Evolutionary conservation across 2,888 invertebrate species (phyloP), one percentile per base, ranked within the genome.

Genomic region (Exocentrus adspersus): DNA sequence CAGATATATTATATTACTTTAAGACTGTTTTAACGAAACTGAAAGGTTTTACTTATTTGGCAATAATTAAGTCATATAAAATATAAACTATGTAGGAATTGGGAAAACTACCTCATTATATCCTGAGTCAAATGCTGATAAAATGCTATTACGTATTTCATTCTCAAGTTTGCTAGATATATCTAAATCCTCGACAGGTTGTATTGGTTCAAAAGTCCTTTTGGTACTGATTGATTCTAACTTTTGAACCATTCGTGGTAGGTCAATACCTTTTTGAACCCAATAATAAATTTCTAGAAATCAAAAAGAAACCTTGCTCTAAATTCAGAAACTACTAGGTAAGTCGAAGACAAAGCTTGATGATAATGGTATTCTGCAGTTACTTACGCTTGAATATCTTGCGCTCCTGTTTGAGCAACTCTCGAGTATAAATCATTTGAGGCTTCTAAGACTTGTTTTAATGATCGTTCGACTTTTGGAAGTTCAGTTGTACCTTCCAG

Each of bases 171-270:
- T 97, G 75, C 92, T 92, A 72, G 92, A 91, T 70, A 98, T 92
- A 81, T 97, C 97, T 14, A 95, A 93, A 78, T 96, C 96, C 32
- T 92, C 90, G 52, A 94, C 91, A 0, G 96, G 94, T 83, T 96
- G 95, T 17, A 97, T 85, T 0, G 97, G 93, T 80, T 94, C 93
- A 75, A 94, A 92, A n/a, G 93, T 92, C 58, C 90, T 87, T 65
- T 94, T 90, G 5, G 95, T 90, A 80, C 92, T 95, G 1, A 98
- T 86, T 0, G 92, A 89, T 81, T 95, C 96, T 21, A 98, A 84
- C 77, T 95, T 95, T 76, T 95, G 94, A 2, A 94, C 92, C 71
- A 97, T 92, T 84, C 93, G 93, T n/a, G 95, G 94, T 51, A 98
- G 84, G 84, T 97, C 97, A 72, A 96, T 92, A 2, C 97, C 97